These are phyloP conservation scores for Ectropis grisescens DNA, from an alignment of 1,140 invertebrate genomes.

Conservation along the genomic window DNA sequence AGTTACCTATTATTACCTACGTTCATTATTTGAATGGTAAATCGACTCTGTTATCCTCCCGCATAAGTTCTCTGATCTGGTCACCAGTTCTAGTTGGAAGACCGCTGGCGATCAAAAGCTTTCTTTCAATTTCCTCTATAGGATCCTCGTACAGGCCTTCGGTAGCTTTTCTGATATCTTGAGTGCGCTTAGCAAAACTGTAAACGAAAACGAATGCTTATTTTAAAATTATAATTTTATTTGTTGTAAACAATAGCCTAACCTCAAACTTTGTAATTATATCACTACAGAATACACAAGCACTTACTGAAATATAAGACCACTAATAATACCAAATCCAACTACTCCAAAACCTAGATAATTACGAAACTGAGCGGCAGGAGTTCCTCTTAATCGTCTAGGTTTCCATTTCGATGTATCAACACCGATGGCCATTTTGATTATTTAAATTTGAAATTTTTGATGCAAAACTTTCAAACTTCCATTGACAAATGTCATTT, in stretches of 20 bases:
- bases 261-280: constrained; percentile 2
- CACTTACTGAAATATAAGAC: constrained; percentile 44
- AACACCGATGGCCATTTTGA: constrained; percentile 58
- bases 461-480: too few relatives aligned
- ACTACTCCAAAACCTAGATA: constrained; percentile 39
- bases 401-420: constrained; percentile 66
- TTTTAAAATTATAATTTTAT: not conserved
- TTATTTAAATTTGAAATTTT: too few relatives aligned
- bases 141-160: constrained; percentile 49
- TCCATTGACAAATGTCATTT: too few relatives aligned
- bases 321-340: constrained; percentile 31
- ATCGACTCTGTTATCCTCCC: constrained; percentile 32
- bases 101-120: constrained; percentile 40
- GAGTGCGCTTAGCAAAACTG: constrained; percentile 30
- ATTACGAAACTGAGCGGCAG: constrained; percentile 54
- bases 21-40: constrained; percentile 42
- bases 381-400: constrained; percentile 66
- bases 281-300: constrained; percentile 6
- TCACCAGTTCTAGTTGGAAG: constrained; percentile 26
- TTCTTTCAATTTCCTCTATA: constrained; percentile 50
- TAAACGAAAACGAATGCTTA: constrained; percentile 16
- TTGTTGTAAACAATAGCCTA: constrained; percentile 1
- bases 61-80: constrained; percentile 26
- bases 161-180: constrained; percentile 28
- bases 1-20: constrained; percentile 20